Evolutionary conservation across 2,888 invertebrate genomes (phyloP).

Genomic region (Alviniconcha strummeri): DNA sequence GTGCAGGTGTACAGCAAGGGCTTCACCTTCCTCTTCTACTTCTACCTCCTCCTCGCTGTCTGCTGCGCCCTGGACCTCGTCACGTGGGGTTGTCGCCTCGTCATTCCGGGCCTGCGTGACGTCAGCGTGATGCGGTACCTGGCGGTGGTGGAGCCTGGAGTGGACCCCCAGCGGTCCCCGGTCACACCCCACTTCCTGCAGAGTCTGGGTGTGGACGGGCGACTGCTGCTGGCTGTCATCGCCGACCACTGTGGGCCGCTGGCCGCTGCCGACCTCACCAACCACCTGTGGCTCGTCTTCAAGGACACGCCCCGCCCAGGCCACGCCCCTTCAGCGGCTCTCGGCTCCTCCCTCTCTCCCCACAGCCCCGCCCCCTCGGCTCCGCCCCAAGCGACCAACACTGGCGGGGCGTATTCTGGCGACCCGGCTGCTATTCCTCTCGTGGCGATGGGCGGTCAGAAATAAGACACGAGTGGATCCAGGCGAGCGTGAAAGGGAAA

Average conservation of each 20-base stretch:
- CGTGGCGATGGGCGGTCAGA: neutral
- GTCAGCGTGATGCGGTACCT: constrained; percentile 13
- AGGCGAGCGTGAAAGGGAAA: neutral
- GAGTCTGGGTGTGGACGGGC: constrained; percentile 22
- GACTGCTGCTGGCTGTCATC: constrained; percentile 20
- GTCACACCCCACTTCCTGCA: constrained; percentile 4
- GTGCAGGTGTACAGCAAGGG: constrained; percentile 30
- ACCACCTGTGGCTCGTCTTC: constrained; percentile 23
- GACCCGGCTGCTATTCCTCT: constrained; percentile 6
- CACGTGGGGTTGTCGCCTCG: neutral
- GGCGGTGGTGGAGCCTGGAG: neutral
- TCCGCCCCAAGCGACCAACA: neutral
- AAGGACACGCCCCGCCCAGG: constrained; percentile 15
- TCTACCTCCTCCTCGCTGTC: neutral
- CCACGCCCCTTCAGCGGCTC: neutral
- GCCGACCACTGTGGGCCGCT: constrained; percentile 18
- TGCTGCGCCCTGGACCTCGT: constrained; percentile 10
- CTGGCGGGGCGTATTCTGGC: neutral
- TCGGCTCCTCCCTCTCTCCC: neutral
- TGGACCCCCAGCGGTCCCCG: neutral
- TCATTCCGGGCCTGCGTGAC: constrained; percentile 23
- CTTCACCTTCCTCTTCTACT: constrained; percentile 20
- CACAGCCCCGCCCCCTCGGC: neutral
- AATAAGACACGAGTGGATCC: neutral
- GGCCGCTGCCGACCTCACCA: constrained; percentile 22